Evolutionary conservation across 2,888 invertebrate genomes (phyloP).

Genomic region (Microdon myrmicae): DNA sequence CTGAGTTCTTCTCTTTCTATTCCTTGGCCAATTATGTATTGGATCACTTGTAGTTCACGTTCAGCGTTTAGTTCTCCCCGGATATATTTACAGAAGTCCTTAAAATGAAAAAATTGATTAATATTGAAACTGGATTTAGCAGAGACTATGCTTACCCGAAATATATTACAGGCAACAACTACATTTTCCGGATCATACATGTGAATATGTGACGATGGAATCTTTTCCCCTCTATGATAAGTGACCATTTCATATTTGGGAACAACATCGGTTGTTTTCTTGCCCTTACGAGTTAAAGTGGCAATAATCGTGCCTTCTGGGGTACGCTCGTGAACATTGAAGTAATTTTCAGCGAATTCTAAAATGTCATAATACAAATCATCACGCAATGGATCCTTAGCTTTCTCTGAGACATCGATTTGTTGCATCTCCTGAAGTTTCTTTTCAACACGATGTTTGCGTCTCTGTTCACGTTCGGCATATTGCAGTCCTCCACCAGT

Average conservation of each 20-base stretch:
- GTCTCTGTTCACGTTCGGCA: constrained; percentile 79
- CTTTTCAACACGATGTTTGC: constrained; percentile 86
- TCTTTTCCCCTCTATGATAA: constrained; percentile 86
- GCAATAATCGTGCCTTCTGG: constrained; percentile 90
- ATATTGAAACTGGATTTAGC: neutral
- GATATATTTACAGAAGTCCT: constrained; percentile 91
- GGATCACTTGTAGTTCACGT: constrained; percentile 83
- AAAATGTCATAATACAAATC: constrained; percentile 82
- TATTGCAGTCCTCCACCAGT: constrained; percentile 66
- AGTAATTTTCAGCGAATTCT: constrained; percentile 93
- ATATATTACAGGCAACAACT: constrained; percentile 87
- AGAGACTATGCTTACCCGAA: constrained; percentile 74
- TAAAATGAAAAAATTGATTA: constrained; percentile 7
- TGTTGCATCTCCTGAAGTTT: constrained; percentile 84
- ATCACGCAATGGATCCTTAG: constrained; percentile 67
- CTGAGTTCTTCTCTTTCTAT: constrained; percentile 90
- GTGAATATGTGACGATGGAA: constrained; percentile 93
- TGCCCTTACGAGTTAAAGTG: constrained; percentile 80
- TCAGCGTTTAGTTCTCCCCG: constrained; percentile 88
- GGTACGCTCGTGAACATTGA: constrained; percentile 87
- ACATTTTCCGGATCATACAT: constrained; percentile 96
- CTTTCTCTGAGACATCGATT: constrained; percentile 62
- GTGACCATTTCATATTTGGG: constrained; percentile 94
- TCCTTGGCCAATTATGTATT: constrained; percentile 85
- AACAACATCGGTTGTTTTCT: constrained; percentile 80